Percentiles rank a stretch among this genome's conserved stretches.
These are phyloP conservation scores for Adoxophyes honmai DNA, from an alignment of 1,140 invertebrate genomes.

Conservation along the genomic window DNA sequence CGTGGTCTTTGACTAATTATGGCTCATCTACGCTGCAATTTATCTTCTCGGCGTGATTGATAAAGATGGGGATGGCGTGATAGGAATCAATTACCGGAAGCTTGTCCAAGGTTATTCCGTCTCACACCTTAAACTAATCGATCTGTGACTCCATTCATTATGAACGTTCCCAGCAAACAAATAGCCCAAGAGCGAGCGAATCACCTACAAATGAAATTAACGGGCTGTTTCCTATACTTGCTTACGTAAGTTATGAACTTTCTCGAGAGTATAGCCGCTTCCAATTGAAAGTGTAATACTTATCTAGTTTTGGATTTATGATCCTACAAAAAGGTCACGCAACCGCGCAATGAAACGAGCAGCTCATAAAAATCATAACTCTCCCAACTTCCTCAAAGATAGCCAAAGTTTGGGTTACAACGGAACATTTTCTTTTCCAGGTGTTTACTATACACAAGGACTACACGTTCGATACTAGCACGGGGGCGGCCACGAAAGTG, in stretches of 20 bases:
- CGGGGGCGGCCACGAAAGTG: conserved; percentile 65
- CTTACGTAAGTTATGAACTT: no score
- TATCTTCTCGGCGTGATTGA: conserved; percentile 27
- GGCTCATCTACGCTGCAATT: background rate
- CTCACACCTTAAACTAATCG: conserved; percentile 37
- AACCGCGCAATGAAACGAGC: background rate
- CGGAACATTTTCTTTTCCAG: conserved; percentile 35
- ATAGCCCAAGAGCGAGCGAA: no score
- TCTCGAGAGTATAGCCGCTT: no score
- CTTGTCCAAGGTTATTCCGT: conserved; percentile 24
- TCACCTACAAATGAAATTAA: no score
- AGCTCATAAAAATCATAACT: no score
- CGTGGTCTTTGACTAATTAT: background rate
- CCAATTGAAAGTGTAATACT: no score
- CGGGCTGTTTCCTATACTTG: no score
- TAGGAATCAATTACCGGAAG: conserved; percentile 37
- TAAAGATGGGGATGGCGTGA: conserved; percentile 25
- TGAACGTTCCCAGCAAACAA: background rate
- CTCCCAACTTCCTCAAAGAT: no score
- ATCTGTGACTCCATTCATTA: conserved; percentile 18
- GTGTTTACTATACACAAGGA: conserved; percentile 70
- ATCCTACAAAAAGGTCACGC: no score
- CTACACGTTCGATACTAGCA: conserved; percentile 46
- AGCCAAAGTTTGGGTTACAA: background rate
- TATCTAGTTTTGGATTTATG: no score